These are phyloP conservation scores for Caenorhabditis tropicalis DNA, from an alignment of 1,140 invertebrate species.

Conservation along the genomic window DNA sequence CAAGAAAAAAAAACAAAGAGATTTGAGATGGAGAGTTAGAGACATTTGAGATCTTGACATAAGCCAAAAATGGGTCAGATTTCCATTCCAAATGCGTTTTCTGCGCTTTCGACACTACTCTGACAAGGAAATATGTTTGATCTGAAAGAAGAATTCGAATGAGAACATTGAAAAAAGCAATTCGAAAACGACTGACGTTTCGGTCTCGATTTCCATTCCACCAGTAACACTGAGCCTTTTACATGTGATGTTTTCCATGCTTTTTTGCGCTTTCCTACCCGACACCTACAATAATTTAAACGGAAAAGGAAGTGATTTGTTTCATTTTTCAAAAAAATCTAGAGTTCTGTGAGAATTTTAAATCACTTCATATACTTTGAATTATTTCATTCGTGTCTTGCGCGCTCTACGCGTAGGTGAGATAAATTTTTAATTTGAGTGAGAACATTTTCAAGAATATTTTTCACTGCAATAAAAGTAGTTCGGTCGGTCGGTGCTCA, in stretches of 20 bases:
- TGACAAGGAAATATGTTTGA: not conserved
- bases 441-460: constrained; percentile 17
- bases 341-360: not conserved
- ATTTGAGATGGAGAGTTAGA: constrained; percentile 24
- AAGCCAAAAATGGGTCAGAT: constrained; percentile 38
- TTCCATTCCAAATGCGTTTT: constrained; percentile 36
- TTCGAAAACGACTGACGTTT: constrained; percentile 2
- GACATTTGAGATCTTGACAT: constrained; percentile 34
- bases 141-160: constrained; percentile 20
- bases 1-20: not conserved
- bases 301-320: not conserved
- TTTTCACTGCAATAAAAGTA: constrained; percentile 8
- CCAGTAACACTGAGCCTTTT: not conserved
- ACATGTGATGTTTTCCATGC: not conserved
- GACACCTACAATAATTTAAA: not conserved
- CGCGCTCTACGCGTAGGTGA: not conserved
- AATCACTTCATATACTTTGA: not conserved
- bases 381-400: not conserved
- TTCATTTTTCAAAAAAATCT: not conserved
- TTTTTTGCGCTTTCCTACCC: not conserved
- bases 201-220: not conserved
- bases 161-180: constrained; percentile 27
- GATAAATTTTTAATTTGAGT: constrained; percentile 19
- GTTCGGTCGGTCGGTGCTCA: constrained; percentile 3
- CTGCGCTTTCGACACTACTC: not conserved